These are phyloP conservation scores for Horisme vitalbata DNA, from an alignment of 2,888 invertebrate species.

Conservation along the genomic window DNA sequence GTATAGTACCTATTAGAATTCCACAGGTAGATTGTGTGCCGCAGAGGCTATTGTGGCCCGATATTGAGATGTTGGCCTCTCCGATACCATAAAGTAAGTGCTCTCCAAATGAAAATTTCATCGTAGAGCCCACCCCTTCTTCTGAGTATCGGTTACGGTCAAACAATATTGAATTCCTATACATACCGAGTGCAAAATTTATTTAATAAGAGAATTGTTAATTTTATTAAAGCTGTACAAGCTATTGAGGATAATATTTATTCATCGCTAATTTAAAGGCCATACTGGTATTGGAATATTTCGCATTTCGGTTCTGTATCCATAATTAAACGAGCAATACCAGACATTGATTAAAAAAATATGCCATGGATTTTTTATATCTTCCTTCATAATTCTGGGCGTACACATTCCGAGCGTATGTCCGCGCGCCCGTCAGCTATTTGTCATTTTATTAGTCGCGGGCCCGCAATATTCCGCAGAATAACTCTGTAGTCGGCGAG, in stretches of 20 bases:
- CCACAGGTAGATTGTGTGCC: constrained; percentile 43
- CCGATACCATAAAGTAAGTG: constrained; percentile 44
- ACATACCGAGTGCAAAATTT: not conserved
- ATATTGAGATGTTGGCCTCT: constrained; percentile 45
- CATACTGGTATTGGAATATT: not conserved
- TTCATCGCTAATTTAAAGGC: too few species aligned
- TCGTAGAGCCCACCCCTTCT: constrained; percentile 22
- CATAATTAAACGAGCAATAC: constrained; percentile 12
- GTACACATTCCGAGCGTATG: constrained; percentile 47
- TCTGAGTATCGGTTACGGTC: constrained; percentile 7
- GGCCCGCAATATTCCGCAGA: constrained; percentile 73
- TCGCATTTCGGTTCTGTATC: not conserved
- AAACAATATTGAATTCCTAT: constrained; percentile 13
- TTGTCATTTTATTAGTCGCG: constrained; percentile 80
- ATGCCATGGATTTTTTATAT: constrained; percentile 27
- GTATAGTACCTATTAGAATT: constrained; percentile 42
- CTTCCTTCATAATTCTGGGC: constrained; percentile 35
- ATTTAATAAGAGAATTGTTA: too few species aligned
- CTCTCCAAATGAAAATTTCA: constrained; percentile 47
- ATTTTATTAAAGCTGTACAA: too few species aligned
- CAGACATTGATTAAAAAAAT: constrained; percentile 15
- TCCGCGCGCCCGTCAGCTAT: constrained; percentile 61
- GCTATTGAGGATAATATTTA: too few species aligned
- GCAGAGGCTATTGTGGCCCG: constrained; percentile 32
- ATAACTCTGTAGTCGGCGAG: constrained; percentile 71